Conservation (phyloP, 2,888 invertebrate species). For the Furcula furcula region DNA sequence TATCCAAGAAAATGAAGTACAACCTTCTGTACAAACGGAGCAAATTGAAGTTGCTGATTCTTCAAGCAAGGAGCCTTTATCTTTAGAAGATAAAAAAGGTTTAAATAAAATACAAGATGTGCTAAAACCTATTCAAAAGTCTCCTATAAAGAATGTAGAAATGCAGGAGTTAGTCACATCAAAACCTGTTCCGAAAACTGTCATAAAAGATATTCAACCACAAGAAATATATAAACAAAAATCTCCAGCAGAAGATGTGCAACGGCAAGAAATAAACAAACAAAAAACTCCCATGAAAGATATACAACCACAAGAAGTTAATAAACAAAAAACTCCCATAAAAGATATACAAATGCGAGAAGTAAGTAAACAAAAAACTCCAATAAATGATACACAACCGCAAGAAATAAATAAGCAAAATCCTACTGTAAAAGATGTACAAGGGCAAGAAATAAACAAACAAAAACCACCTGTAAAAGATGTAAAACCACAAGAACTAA, state of each 20-base stretch:
- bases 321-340: neutral
- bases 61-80: constrained; percentile 26
- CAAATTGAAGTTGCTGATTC: constrained; percentile 38
- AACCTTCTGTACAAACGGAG: constrained; percentile 15
- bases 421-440: constrained; percentile 18
- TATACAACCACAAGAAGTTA: neutral
- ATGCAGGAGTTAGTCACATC: constrained; percentile 9
- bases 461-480: neutral
- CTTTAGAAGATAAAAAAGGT: constrained; percentile 13
- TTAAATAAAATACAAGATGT: constrained; percentile 8
- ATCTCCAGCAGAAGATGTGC: neutral
- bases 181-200: constrained; percentile 5
- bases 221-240: neutral
- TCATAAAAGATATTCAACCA: constrained; percentile 7
- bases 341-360: too few species aligned
- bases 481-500: neutral
- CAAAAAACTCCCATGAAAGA: neutral
- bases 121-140: constrained; percentile 7
- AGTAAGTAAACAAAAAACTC: too few species aligned
- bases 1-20: constrained; percentile 5
- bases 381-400: too few species aligned
- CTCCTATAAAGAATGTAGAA: constrained; percentile 18
- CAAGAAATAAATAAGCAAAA: constrained; percentile 5
- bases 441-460: constrained; percentile 8
- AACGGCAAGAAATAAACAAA: neutral